Base-by-base conservation (phyloP, 2,888 invertebrate genomes). In the Eueremaeus valkanovi region DNA sequence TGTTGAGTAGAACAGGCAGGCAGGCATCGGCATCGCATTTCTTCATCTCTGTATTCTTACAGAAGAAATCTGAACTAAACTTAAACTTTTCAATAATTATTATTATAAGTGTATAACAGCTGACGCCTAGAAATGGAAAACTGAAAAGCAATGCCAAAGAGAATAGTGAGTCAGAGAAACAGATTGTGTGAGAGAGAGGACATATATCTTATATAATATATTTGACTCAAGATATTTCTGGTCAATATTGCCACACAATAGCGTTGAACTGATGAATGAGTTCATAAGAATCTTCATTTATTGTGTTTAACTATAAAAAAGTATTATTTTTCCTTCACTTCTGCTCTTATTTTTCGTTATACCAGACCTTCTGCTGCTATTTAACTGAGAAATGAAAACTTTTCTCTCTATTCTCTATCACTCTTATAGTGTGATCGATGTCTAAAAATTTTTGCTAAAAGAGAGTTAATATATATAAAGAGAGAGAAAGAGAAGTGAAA, bases 1-100 rank as follows among this genome's bases (percentile, higher is more conserved):
- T 51, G n/a, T n/a, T n/a, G n/a, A n/a, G n/a, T n/a, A n/a, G n/a
- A n/a, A n/a, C n/a, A n/a, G n/a, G n/a, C n/a, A n/a, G n/a, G n/a
- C n/a, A n/a, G n/a, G n/a, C n/a, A n/a, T n/a, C n/a, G n/a, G n/a
- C 13, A 55, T 13, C 8, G 27, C 24, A 55, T 55, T 55, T 11
- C 24, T 55, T 11, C 24, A 13, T 45, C 45, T 18, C 18, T 45
- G 11, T 27, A 24, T 63, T 33, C 5, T 29, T 63, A n/a, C 18
- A 16, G 36, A 29, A n/a, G n/a, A n/a, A n/a, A 33, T 13, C 63
- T 33, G 33, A 63, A 36, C 36, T 61, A 63, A 36, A 63, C 29
- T 63, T 63, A 36, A 36, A 63, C 33, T 63, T 63, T 33, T 36
- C 63, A 63, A 63, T 63, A 63, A 63, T 63, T 63, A 63, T 63